Conservation (phyloP, 2,888 invertebrate genomes). For the Cephus pulcher region DNA sequence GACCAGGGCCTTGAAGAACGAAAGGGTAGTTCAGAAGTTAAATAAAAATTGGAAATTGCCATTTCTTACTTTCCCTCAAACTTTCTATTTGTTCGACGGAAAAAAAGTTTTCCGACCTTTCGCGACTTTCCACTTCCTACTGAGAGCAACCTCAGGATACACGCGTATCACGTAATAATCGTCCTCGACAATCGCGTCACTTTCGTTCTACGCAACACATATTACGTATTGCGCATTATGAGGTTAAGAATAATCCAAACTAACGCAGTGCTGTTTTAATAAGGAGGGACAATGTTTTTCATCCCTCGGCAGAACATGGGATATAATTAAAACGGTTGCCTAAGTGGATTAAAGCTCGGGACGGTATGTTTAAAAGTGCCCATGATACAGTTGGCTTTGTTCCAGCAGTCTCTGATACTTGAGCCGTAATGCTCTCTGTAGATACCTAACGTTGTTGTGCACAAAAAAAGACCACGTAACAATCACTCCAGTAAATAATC, state of each 20-base stretch:
- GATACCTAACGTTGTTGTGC: neutral
- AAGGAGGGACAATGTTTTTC: neutral
- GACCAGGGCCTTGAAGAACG: neutral
- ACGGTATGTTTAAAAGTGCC: conserved; percentile 15
- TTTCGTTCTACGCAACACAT: no score
- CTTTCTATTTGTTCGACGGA: conserved; percentile 9
- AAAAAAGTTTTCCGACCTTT: neutral
- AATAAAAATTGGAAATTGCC: conserved; percentile 53
- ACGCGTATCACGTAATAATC: no score
- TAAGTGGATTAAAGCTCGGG: conserved; percentile 19
- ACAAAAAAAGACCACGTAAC: neutral
- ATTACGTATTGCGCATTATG: neutral
- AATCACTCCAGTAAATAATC: neutral
- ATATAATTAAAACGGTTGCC: conserved; percentile 12
- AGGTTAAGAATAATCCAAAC: neutral
- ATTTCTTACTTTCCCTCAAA: conserved; percentile 38
- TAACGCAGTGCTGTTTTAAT: neutral
- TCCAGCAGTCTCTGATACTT: conserved; percentile 10
- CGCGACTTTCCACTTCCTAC: no score
- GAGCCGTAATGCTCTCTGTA: neutral
- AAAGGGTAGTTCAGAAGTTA: conserved; percentile 51
- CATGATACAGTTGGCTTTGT: conserved; percentile 16
- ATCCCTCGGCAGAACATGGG: conserved; percentile 2
- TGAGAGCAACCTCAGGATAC: no score
- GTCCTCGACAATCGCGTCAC: no score